These are phyloP conservation scores for Coptotermes formosanus DNA, from an alignment of 1,140 invertebrate genomes.

Conservation along the genomic window DNA sequence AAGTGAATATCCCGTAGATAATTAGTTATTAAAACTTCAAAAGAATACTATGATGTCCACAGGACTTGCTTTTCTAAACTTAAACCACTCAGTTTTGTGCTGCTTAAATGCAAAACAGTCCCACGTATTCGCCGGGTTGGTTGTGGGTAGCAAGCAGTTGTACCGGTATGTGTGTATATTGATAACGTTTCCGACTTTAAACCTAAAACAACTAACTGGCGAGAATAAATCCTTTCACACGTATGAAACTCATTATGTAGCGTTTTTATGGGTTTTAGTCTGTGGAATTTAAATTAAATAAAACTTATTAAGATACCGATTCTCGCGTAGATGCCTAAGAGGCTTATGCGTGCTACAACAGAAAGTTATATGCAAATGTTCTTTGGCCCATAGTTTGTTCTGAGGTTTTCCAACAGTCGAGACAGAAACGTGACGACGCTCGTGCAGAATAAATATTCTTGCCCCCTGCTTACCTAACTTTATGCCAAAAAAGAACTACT, in stretches of 20 bases:
- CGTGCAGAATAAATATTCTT: too few relatives aligned
- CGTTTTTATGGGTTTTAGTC: background rate
- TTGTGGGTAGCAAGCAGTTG: background rate
- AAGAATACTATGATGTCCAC: background rate
- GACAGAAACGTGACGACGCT: too few relatives aligned
- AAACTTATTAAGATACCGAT: background rate
- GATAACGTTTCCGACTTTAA: background rate
- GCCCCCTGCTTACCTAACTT: too few relatives aligned
- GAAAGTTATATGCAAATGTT: too few relatives aligned
- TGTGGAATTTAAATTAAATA: background rate
- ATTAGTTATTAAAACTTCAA: background rate
- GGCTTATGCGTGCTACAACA: too few relatives aligned
- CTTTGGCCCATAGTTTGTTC: too few relatives aligned
- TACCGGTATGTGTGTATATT: background rate
- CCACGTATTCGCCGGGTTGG: background rate
- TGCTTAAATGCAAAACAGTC: background rate
- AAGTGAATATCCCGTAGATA: constrained; percentile 6
- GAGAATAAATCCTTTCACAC: background rate
- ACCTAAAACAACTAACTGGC: background rate
- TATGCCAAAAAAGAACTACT: too few relatives aligned
- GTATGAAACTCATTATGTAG: background rate
- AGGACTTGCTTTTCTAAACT: background rate
- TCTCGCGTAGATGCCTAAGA: too few relatives aligned
- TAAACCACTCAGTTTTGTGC: background rate
- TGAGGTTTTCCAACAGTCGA: too few relatives aligned